A percentile compares a stretch with the other conserved stretches of the same genome.
phyloP scores from a whole-genome alignment of 2,113 vertebrate species.

The Chaenogobius annularis region DNA sequence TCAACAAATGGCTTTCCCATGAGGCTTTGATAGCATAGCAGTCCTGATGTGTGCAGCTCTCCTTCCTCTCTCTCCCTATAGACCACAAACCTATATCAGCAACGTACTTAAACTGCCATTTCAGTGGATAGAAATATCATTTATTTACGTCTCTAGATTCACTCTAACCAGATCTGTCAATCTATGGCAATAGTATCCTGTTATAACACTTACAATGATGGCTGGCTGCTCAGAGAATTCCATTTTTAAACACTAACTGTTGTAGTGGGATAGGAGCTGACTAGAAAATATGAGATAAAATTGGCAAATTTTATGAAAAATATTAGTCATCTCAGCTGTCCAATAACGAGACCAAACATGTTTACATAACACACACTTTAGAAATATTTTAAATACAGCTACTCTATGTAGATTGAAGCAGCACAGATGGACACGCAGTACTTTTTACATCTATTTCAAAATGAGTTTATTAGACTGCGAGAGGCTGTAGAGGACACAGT shows the following conservation, averaged over 20 bases:
- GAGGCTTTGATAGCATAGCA: slow-evolving; percentile 14
- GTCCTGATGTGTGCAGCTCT: slow-evolving; percentile 20
- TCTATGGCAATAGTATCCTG: background rate
- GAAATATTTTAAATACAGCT: background rate
- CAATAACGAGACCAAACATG: background rate
- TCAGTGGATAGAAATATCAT: slow-evolving; percentile 10
- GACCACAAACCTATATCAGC: slow-evolving; percentile 17
- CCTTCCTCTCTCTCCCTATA: slow-evolving; percentile 12
- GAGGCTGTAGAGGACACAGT: background rate
- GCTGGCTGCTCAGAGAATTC: slow-evolving; percentile 3
- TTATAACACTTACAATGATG: background rate
- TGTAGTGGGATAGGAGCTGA: background rate
- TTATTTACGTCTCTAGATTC: slow-evolving; percentile 1
- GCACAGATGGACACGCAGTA: background rate
- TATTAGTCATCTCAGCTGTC: background rate
- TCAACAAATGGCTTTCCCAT: slow-evolving; percentile 29
- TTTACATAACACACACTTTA: background rate
- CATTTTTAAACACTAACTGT: background rate
- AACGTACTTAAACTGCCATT: slow-evolving; percentile 35
- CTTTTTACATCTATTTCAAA: background rate
- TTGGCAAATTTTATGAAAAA: background rate
- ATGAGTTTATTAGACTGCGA: background rate
- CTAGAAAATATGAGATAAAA: background rate
- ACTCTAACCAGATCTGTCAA: slow-evolving; percentile 8
- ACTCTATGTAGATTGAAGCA: background rate